Evolutionary conservation across 2,797 vertebrate species (phyloP), one percentile per base, ranked within the genome.

Genomic region (Hylomyscus alleni): DNA sequence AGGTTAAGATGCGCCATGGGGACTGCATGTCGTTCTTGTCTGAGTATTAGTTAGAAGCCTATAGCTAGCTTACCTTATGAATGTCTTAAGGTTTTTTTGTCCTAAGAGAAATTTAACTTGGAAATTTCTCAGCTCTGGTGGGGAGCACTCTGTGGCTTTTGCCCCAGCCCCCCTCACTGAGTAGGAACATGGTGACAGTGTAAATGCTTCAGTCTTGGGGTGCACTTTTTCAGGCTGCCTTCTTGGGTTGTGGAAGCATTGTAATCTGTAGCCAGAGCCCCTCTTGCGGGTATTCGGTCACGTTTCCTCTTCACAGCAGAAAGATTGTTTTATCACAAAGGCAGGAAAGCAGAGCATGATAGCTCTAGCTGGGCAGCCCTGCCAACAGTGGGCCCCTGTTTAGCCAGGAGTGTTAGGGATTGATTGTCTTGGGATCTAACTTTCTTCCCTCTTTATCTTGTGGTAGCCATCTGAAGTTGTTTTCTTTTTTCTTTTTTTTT

Each of bases 241-340:
- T 83, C 94, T 96, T 81, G 69, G 92, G 87, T 97, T 97, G 87
- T 94, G 92, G 73, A 96, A 94, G 88, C 98, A 93, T 37, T 93
- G 95, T 69, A 95, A 62, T 86, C 1, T 94, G 84, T 92, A 96
- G 94, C 97, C 97, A 47, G 89, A 92, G 76, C 95, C 91, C 67
- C 97, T 95, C 93, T 93, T 29, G 50, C 84, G 93, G 95, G 87
- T 75, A 60, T 94, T 58, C 67, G 3, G 34, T 95, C 95, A 94
- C 62, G 86, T 75, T 97, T 98, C 98, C 97, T 98, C 96, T 97
- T 95, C 96, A 97, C 73, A 96, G 89, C 95, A 97, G 88, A 96
- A 98, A 98, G 96, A 97, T 96, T 94, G 94, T 98, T 94, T 97
- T 96, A 93, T 97, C 95, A 98, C 96, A 98, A 98, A 98, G 52